Evolutionary conservation across 2,888 invertebrate genomes (phyloP), one percentile per base, ranked within the genome.

Genomic region (Coronaproctus castanopsis): DNA sequence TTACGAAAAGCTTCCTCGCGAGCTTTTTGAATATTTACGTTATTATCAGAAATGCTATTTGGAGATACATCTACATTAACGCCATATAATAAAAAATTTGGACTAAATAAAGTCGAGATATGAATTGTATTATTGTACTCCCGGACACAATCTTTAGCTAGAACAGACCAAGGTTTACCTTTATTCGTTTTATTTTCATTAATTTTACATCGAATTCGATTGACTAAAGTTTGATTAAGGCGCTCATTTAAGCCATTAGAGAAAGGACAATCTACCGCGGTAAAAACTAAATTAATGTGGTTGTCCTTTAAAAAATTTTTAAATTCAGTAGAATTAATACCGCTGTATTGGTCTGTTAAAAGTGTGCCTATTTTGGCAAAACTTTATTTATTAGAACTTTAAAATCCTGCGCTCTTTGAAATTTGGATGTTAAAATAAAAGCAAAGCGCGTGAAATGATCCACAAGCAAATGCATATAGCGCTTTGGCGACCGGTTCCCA

Each of bases 401-500:
- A 53, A 68, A 67, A 58, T 68, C 66, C n/a, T 64, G 62, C 21
- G 66, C 63, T 21, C 14, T 63, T 62, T 68, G 65, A 19, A 63
- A 65, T 57, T 63, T 66, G 50, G 67, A 67, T 20, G 67, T 66
- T 49, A 60, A 24, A 58, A 67, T 66, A 52, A 59, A 65, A 5
- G 64, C 66, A 24, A 65, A 67, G 56, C 67, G 63, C 19, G 67
- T 66, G 52, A 66, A 66, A 52, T 67, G 65, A 54, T 67, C 65
- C 21, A 66, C 62, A n/a, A n/a, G n/a, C n/a, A n/a, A n/a, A n/a
- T n/a, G n/a, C n/a, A n/a, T n/a, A n/a, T n/a, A n/a, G n/a, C n/a
- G n/a, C n/a, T n/a, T n/a, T n/a, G n/a, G n/a, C n/a, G n/a, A n/a
- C n/a, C n/a, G n/a, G n/a, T n/a, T n/a, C 22, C 63, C 21, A 49